These are phyloP conservation scores for Spatula clypeata DNA, from an alignment of 2,797 vertebrate species.

Conservation along the genomic window DNA sequence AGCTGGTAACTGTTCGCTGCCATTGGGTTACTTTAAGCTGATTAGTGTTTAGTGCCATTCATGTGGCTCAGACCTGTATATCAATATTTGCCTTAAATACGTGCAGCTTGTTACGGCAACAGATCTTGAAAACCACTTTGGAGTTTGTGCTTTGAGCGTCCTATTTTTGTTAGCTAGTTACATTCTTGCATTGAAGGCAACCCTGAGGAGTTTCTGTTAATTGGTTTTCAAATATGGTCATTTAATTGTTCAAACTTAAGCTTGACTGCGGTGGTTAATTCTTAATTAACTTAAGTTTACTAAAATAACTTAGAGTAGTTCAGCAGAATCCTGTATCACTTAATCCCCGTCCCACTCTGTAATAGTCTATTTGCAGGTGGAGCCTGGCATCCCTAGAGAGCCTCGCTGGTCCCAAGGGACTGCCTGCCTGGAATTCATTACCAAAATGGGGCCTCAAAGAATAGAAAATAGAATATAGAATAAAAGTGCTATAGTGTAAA, in stretches of 20 bases:
- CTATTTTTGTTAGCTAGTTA: constrained; percentile 60
- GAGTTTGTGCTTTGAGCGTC: constrained; percentile 37
- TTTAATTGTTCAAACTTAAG: constrained; percentile 69
- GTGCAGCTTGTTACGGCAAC: neutral
- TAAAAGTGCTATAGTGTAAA: neutral
- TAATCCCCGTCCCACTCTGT: neutral
- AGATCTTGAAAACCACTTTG: neutral
- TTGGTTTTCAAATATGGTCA: constrained; percentile 62
- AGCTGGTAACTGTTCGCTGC: neutral
- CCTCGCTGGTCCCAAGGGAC: neutral
- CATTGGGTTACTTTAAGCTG: neutral
- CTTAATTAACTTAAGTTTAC: constrained; percentile 67
- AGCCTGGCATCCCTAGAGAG: neutral
- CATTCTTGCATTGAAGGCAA: neutral
- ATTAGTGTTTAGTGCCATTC: neutral
- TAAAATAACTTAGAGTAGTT: constrained; percentile 55
- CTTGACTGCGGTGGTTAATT: constrained; percentile 46
- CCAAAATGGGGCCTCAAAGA: constrained; percentile 1
- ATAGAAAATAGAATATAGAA: no score
- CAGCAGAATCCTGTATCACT: constrained; percentile 10
- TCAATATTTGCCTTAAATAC: neutral
- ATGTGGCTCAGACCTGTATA: neutral
- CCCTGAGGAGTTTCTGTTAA: constrained; percentile 69
- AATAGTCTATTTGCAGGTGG: neutral
- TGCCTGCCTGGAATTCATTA: constrained; percentile 7